Conservation (phyloP, 2,888 invertebrate genomes). For the Plutella xylostella region DNA sequence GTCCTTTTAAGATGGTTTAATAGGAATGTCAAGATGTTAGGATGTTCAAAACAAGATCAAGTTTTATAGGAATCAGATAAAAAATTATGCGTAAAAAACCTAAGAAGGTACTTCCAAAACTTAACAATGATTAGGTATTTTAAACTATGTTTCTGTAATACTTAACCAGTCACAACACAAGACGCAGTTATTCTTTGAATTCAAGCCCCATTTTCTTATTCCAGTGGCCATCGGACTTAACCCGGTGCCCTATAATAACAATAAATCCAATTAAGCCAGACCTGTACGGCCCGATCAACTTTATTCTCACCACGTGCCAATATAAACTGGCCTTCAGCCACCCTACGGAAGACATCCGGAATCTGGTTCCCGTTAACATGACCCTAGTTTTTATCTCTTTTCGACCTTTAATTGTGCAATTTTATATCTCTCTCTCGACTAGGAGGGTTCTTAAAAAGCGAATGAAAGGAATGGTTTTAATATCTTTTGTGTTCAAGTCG, state of each 20-base stretch:
- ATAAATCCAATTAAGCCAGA: background rate
- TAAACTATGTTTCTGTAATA: too few species aligned
- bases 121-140: too few species aligned
- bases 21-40: too few species aligned
- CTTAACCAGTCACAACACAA: too few species aligned
- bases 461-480: constrained; percentile 13
- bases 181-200: too few species aligned
- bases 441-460: background rate
- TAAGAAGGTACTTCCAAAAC: too few species aligned
- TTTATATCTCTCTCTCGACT: constrained; percentile 34
- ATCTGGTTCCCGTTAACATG: constrained; percentile 43
- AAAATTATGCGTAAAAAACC: too few species aligned
- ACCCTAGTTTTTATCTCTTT: constrained; percentile 26
- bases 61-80: too few species aligned
- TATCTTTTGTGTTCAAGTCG: constrained; percentile 2
- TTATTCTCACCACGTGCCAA: constrained; percentile 30
- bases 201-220: constrained; percentile 23
- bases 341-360: constrained; percentile 49
- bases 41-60: too few species aligned
- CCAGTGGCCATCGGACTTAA: constrained; percentile 48
- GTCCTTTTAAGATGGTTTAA: background rate
- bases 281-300: background rate
- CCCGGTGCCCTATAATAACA: constrained; percentile 7
- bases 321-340: constrained; percentile 28
- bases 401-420: constrained; percentile 23